These are phyloP conservation scores for Notoglanidium macrostoma DNA, from an alignment of 2,797 vertebrate genomes.

Conservation along the genomic window DNA sequence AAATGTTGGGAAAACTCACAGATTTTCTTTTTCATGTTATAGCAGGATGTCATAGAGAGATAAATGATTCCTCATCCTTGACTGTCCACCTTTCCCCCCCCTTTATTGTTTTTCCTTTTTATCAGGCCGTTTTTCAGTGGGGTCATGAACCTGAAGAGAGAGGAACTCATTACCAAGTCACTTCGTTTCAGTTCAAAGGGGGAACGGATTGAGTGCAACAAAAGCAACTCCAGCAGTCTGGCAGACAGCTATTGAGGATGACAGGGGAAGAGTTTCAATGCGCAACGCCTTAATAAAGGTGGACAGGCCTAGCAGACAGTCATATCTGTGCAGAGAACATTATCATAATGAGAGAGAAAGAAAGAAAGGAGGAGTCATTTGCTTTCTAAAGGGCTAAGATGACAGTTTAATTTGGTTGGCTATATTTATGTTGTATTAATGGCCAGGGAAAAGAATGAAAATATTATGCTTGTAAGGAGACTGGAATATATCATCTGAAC, in stretches of 20 bases:
- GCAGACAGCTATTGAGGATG: constrained; percentile 41
- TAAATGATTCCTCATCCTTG: constrained; percentile 24
- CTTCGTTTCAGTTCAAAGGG: constrained; percentile 63
- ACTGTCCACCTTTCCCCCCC: constrained; percentile 10
- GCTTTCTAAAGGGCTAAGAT: constrained; percentile 15
- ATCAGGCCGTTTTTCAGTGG: constrained; percentile 42
- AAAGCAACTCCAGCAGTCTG: constrained; percentile 41
- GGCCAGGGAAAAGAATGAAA: constrained; percentile 7
- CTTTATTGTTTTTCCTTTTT: constrained; percentile 47
- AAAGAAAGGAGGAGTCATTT: background rate
- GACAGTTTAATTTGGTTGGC: constrained; percentile 16
- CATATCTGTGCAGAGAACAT: constrained; percentile 32
- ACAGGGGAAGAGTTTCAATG: constrained; percentile 40
- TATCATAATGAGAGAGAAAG: constrained; percentile 28
- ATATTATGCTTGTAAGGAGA: constrained; percentile 8
- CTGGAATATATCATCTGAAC: background rate
- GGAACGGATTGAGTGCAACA: constrained; percentile 34
- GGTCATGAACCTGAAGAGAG: constrained; percentile 69
- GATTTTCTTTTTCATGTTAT: background rate
- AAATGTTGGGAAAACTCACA: constrained; percentile 4
- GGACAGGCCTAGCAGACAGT: constrained; percentile 38
- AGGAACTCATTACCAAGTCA: constrained; percentile 74
- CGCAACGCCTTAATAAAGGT: constrained; percentile 33
- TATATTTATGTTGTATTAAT: constrained; percentile 10
- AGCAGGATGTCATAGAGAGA: background rate